Percentiles rank a stretch among this genome's conserved stretches.
These are phyloP conservation scores for Leptinotarsa tumamoca DNA, from an alignment of 2,888 invertebrate species.

Conservation along the genomic window DNA sequence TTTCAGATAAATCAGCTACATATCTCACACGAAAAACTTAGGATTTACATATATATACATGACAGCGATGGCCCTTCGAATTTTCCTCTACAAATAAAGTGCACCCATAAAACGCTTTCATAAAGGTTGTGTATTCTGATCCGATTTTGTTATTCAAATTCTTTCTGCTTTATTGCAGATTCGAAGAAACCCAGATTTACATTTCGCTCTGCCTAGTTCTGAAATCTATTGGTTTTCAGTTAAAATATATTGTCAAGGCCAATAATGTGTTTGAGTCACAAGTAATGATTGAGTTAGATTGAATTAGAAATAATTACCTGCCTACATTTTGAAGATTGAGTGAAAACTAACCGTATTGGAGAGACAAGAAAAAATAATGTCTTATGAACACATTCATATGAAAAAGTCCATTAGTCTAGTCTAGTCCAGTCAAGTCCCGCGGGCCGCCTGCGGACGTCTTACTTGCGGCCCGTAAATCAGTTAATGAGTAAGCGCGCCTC, in stretches of 20 bases:
- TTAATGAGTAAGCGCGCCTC: too few species aligned
- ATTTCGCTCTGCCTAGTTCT: background rate
- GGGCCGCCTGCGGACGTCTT: too few species aligned
- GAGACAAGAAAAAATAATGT: too few species aligned
- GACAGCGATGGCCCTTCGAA: slow-evolving; percentile 52
- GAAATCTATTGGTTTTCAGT: background rate
- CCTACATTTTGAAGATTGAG: too few species aligned
- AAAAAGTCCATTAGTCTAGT: too few species aligned
- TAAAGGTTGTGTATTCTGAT: slow-evolving; percentile 34
- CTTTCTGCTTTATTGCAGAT: slow-evolving; percentile 22
- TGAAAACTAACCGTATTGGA: too few species aligned
- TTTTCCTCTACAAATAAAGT: slow-evolving; percentile 45
- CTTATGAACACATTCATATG: too few species aligned
- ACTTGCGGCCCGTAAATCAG: too few species aligned
- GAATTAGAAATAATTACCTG: too few species aligned
- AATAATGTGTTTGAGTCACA: background rate
- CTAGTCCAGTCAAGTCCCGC: too few species aligned
- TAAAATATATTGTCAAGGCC: background rate
- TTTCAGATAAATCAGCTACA: slow-evolving; percentile 60
- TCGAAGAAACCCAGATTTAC: slow-evolving; percentile 1
- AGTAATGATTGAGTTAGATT: too few species aligned
- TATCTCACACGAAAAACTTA: slow-evolving; percentile 59
- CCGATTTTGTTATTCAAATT: slow-evolving; percentile 31
- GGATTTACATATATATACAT: slow-evolving; percentile 58
- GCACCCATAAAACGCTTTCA: slow-evolving; percentile 35